phyloP scores from a whole-genome alignment of 2,797 vertebrate genomes.

The Acanthurus tractus region DNA sequence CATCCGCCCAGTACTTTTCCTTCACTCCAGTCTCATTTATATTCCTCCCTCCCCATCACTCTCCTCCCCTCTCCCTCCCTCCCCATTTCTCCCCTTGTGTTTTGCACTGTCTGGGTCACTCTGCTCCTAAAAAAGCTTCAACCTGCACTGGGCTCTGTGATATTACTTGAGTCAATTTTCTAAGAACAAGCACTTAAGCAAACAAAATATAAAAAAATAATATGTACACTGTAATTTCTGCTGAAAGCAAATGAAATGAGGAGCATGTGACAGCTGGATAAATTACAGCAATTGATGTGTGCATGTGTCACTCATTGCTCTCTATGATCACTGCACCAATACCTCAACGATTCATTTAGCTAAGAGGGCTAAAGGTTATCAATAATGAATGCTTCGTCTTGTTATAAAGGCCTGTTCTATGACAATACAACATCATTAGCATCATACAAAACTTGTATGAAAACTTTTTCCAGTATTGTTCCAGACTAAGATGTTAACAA shows the following conservation, averaged over 20 bases:
- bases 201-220: slow-evolving; percentile 38
- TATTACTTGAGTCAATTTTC: slow-evolving; percentile 41
- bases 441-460: background rate
- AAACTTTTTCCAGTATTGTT: background rate
- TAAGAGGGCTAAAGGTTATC: background rate
- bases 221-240: slow-evolving; percentile 8
- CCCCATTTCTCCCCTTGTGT: slow-evolving; percentile 50
- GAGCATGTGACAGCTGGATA: slow-evolving; percentile 6
- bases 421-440: background rate
- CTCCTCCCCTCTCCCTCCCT: slow-evolving; percentile 29
- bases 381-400: background rate
- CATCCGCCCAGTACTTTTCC: slow-evolving; percentile 84
- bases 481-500: background rate
- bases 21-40: slow-evolving; percentile 79
- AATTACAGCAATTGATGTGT: slow-evolving; percentile 2
- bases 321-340: slow-evolving; percentile 17
- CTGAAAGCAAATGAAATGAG: background rate
- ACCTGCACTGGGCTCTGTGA: slow-evolving; percentile 41
- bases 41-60: slow-evolving; percentile 70
- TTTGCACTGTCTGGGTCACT: slow-evolving; percentile 77
- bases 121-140: slow-evolving; percentile 72
- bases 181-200: slow-evolving; percentile 22
- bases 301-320: background rate
- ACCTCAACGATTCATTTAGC: slow-evolving; percentile 1
- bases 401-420: background rate